Percentiles rank a stretch among this genome's conserved stretches.
Evolutionary conservation across 2,113 vertebrate genomes (phyloP).

Genomic region (Phrynosoma blainvillii): DNA sequence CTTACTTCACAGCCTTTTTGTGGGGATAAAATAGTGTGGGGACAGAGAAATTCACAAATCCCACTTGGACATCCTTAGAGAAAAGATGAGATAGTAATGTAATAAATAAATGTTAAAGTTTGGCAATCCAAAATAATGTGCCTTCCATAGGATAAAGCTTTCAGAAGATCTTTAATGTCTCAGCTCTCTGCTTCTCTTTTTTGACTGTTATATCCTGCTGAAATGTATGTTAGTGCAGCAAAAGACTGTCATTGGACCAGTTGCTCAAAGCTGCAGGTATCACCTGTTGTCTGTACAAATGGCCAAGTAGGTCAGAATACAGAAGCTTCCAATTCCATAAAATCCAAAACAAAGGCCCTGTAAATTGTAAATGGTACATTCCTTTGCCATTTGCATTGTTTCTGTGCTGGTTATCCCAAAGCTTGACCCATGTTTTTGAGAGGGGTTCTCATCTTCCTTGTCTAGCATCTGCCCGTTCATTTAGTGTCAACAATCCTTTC

Average conservation of each 20-base stretch:
- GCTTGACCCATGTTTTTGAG: constrained; percentile 40
- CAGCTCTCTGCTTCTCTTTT: background rate
- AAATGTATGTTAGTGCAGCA: background rate
- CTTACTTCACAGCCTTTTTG: background rate
- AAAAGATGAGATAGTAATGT: background rate
- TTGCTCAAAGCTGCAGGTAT: constrained; percentile 9
- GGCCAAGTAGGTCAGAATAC: background rate
- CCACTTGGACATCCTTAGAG: background rate
- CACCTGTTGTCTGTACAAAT: background rate
- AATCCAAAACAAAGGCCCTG: background rate
- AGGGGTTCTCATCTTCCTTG: background rate
- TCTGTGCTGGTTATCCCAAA: background rate
- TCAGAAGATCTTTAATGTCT: background rate
- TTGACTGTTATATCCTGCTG: background rate
- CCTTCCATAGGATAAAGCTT: background rate
- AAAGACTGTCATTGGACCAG: background rate
- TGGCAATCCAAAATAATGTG: background rate
- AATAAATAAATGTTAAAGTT: background rate
- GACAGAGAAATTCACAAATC: background rate
- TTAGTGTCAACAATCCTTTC: constrained; percentile 4
- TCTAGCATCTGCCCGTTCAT: constrained; percentile 33
- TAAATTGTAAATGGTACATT: background rate
- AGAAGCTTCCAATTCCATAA: background rate
- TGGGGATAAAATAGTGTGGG: background rate
- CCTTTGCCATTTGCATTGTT: background rate